Percentiles rank a stretch among this genome's conserved stretches.
Conservation (phyloP, 2,888 invertebrate genomes). For the Eucera pruinosa region DNA sequence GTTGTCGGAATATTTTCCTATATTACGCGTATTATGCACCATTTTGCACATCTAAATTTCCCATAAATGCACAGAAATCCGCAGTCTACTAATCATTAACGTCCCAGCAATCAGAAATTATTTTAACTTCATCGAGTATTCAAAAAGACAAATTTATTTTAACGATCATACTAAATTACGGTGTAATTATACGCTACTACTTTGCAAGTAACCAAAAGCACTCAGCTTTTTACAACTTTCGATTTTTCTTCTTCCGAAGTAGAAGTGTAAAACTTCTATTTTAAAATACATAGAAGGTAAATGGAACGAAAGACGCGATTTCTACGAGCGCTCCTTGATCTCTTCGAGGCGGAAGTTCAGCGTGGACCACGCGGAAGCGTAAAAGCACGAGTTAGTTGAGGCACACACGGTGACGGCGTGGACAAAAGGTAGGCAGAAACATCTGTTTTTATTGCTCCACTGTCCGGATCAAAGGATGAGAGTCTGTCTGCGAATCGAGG, state of each 20-base stretch:
- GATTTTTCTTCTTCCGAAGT: not conserved
- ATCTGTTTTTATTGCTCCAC: slow-evolving; percentile 61
- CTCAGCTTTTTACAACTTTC: not conserved
- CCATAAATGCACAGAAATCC: too few relatives aligned
- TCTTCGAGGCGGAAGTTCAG: slow-evolving; percentile 28
- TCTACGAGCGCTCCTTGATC: slow-evolving; percentile 25
- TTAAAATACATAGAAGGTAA: not conserved
- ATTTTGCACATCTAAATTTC: too few relatives aligned
- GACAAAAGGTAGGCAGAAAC: slow-evolving; percentile 71
- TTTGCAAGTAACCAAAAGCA: not conserved
- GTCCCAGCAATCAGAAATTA: not conserved
- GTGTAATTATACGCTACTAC: not conserved
- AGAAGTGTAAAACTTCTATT: not conserved
- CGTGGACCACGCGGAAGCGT: slow-evolving; percentile 24
- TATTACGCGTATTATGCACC: too few relatives aligned
- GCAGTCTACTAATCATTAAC: too few relatives aligned
- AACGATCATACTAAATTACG: too few relatives aligned
- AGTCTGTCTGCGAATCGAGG: slow-evolving; percentile 9
- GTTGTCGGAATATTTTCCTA: too few relatives aligned
- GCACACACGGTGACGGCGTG: slow-evolving; percentile 51
- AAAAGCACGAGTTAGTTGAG: slow-evolving; percentile 44
- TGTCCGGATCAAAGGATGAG: slow-evolving; percentile 26
- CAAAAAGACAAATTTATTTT: not conserved
- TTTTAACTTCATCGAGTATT: not conserved
- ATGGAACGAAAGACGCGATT: not conserved